A percentile compares a stretch with the other conserved stretches of the same genome.
These are phyloP conservation scores for Schizopygopsis pylzovi DNA, from an alignment of 2,797 vertebrate species.

Conservation along the genomic window DNA sequence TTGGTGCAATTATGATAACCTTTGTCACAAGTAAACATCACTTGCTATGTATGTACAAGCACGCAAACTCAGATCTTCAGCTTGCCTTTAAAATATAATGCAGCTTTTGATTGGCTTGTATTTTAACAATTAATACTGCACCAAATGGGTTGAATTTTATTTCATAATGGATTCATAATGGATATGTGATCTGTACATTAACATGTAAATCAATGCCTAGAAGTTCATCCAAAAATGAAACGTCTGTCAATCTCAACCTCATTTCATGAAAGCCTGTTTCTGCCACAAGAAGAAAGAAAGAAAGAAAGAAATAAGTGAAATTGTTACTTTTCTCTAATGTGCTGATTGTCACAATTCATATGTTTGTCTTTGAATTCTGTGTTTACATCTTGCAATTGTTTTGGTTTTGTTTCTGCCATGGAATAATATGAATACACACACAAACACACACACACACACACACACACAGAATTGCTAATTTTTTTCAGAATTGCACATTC, in stretches of 20 bases:
- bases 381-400: too few species aligned
- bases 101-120: slow-evolving; percentile 6
- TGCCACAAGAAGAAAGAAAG: too few species aligned
- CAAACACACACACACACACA: too few species aligned
- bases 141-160: background rate
- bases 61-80: slow-evolving; percentile 48
- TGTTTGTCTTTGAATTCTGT: background rate
- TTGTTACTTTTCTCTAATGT: too few species aligned
- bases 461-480: too few species aligned
- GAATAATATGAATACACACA: too few species aligned
- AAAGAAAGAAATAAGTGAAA: too few species aligned
- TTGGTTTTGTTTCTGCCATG: too few species aligned
- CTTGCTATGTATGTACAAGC: slow-evolving; percentile 37
- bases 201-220: background rate
- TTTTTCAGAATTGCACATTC: background rate
- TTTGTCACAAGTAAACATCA: slow-evolving; percentile 57
- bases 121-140: background rate
- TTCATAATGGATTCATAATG: background rate
- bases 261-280: too few species aligned
- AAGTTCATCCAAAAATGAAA: background rate
- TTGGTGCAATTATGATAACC: slow-evolving; percentile 51
- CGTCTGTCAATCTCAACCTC: background rate
- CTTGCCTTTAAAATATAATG: background rate
- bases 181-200: background rate
- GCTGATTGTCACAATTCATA: background rate